These are phyloP conservation scores for Portevinia maculata DNA, from an alignment of 2,888 invertebrate species.

Conservation along the genomic window DNA sequence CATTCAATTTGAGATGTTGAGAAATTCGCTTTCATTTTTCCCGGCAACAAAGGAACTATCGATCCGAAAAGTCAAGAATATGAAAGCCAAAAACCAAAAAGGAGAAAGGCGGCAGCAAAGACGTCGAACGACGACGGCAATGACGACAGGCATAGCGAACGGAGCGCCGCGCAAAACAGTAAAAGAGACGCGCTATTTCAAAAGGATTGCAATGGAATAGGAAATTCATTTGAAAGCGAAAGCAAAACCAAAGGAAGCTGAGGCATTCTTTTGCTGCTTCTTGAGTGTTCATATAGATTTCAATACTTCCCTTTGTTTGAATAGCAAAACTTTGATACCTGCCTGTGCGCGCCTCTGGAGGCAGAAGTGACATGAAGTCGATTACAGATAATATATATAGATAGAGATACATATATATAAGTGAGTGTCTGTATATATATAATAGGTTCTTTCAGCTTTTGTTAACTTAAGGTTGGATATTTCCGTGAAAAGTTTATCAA, in stretches of 20 bases:
- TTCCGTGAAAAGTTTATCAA: not conserved
- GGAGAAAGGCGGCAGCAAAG: not conserved
- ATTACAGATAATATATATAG: conserved; percentile 50
- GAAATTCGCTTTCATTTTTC: conserved; percentile 72
- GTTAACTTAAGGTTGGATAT: not conserved
- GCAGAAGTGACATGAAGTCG: conserved; percentile 64
- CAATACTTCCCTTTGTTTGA: conserved; percentile 72
- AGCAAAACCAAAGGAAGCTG: conserved; percentile 50
- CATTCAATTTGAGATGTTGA: conserved; percentile 71
- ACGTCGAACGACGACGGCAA: not conserved
- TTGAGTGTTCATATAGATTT: conserved; percentile 59
- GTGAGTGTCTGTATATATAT: too few relatives aligned
- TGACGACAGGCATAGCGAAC: conserved; percentile 13
- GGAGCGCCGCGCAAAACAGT: conserved; percentile 16
- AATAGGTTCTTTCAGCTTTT: not conserved
- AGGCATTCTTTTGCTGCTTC: conserved; percentile 43
- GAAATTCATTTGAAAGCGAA: conserved; percentile 71
- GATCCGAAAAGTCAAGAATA: conserved; percentile 73
- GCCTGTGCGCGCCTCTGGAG: conserved; percentile 32
- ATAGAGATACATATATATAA: too few relatives aligned
- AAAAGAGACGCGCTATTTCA: conserved; percentile 27
- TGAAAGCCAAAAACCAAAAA: conserved; percentile 42
- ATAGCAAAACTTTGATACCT: conserved; percentile 71
- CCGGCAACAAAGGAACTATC: conserved; percentile 69
- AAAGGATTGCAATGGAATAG: conserved; percentile 68